A percentile compares a stretch with the other conserved stretches of the same genome.
These are phyloP conservation scores for Cololabis saira DNA, from an alignment of 2,113 vertebrate species.

Conservation along the genomic window DNA sequence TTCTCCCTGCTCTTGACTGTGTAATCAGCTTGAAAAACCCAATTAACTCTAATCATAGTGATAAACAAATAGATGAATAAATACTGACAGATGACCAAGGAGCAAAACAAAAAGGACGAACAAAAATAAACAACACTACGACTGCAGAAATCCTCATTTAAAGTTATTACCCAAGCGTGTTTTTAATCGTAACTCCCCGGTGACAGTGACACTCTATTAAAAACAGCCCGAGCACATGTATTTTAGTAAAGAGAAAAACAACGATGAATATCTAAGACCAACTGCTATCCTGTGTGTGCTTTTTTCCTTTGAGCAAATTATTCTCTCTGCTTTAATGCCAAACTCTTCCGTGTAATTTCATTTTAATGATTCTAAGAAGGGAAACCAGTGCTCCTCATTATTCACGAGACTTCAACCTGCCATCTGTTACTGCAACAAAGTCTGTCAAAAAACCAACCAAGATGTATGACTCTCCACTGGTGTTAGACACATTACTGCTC, in stretches of 20 bases:
- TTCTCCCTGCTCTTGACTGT: neutral
- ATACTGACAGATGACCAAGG: neutral
- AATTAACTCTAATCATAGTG: rapidly evolving
- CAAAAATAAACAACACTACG: neutral
- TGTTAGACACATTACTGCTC: neutral
- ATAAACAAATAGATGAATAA: neutral
- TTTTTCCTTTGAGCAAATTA: constrained; percentile 34
- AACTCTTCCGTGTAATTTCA: constrained; percentile 37
- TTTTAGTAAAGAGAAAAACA: constrained; percentile 24
- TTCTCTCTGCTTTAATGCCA: constrained; percentile 21
- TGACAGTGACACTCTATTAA: constrained; percentile 15
- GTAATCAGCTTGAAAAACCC: neutral
- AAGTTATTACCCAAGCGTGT: constrained; percentile 9
- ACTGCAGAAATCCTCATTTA: constrained; percentile 16
- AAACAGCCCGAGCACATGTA: constrained; percentile 9
- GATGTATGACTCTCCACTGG: constrained; percentile 14
- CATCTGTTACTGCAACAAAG: constrained; percentile 38
- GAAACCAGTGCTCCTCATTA: constrained; percentile 41
- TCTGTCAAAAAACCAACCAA: constrained; percentile 29
- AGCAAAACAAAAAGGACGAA: neutral
- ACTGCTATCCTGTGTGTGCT: constrained; percentile 9
- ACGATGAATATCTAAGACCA: constrained; percentile 25
- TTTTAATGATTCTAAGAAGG: constrained; percentile 47
- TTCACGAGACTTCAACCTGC: constrained; percentile 42
- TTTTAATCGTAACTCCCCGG: constrained; percentile 11